Percentiles rank a stretch among this genome's conserved stretches.
These are phyloP conservation scores for Beris morrisii DNA, from an alignment of 2,888 invertebrate species.

Conservation along the genomic window DNA sequence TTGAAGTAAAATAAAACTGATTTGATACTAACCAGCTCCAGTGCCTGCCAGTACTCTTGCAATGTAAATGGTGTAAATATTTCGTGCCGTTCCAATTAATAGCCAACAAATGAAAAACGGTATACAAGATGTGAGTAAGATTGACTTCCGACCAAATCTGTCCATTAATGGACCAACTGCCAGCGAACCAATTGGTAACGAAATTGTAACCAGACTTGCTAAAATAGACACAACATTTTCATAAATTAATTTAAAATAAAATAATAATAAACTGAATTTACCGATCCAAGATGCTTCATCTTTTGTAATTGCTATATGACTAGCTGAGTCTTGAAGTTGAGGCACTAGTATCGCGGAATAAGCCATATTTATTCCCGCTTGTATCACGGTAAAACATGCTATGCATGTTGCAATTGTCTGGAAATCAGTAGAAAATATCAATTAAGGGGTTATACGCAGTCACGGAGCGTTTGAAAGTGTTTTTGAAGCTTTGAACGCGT, in stretches of 20 bases:
- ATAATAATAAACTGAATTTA: slow-evolving; percentile 51
- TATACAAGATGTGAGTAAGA: slow-evolving; percentile 54
- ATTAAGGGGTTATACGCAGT: too few relatives aligned
- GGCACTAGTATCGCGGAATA: slow-evolving; percentile 62
- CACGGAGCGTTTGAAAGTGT: too few relatives aligned
- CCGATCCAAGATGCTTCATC: slow-evolving; percentile 63
- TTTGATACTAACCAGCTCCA: slow-evolving; percentile 52
- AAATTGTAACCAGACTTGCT: slow-evolving; percentile 62
- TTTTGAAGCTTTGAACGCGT: too few relatives aligned
- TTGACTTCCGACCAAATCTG: slow-evolving; percentile 58
- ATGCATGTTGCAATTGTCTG: slow-evolving; percentile 57
- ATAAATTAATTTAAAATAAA: neutral
- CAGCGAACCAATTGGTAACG: slow-evolving; percentile 60
- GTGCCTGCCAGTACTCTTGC: slow-evolving; percentile 61
- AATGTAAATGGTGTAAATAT: slow-evolving; percentile 57
- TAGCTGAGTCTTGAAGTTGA: slow-evolving; percentile 55
- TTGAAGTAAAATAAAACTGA: slow-evolving; percentile 14
- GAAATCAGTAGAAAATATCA: neutral
- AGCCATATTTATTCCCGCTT: slow-evolving; percentile 63
- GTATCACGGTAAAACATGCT: slow-evolving; percentile 58
- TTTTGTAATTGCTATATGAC: slow-evolving; percentile 53
- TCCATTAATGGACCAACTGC: slow-evolving; percentile 62
- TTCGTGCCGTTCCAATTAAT: slow-evolving; percentile 54
- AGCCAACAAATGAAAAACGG: slow-evolving; percentile 60
- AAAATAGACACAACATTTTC: slow-evolving; percentile 10